Evolutionary conservation across 2,113 vertebrate species (phyloP).

Genomic region (Piprites chloris): DNA sequence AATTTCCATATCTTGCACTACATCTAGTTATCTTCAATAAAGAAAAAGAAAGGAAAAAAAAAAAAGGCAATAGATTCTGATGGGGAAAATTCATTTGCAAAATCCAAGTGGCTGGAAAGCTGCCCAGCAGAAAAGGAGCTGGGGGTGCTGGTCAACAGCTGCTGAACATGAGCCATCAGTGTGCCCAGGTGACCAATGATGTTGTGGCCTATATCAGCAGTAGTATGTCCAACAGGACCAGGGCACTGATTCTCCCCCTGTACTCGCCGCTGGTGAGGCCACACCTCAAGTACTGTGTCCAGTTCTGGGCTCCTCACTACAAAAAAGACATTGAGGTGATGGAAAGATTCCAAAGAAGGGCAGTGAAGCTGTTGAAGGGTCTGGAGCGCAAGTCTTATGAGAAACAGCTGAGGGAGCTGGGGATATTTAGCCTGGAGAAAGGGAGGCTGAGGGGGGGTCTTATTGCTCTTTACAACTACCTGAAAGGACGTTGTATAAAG

Average conservation of each 20-base stretch:
- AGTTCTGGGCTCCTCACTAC: background rate
- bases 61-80: background rate
- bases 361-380: accelerated
- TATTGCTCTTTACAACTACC: background rate
- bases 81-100: background rate
- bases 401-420: background rate
- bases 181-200: accelerated
- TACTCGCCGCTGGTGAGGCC: accelerated
- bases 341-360: background rate
- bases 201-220: background rate
- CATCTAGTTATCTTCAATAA: background rate
- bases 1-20: background rate
- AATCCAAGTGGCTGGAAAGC: background rate
- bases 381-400: background rate
- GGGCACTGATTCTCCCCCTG: accelerated
- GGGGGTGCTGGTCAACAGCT: background rate
- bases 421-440: background rate
- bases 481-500: background rate
- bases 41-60: background rate
- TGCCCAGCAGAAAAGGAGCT: background rate
- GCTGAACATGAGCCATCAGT: background rate
- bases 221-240: background rate
- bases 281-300: accelerated
- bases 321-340: background rate
- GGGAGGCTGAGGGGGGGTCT: background rate